These are phyloP conservation scores for Carassius gibelio DNA, from an alignment of 2,113 vertebrate genomes.

Conservation along the genomic window DNA sequence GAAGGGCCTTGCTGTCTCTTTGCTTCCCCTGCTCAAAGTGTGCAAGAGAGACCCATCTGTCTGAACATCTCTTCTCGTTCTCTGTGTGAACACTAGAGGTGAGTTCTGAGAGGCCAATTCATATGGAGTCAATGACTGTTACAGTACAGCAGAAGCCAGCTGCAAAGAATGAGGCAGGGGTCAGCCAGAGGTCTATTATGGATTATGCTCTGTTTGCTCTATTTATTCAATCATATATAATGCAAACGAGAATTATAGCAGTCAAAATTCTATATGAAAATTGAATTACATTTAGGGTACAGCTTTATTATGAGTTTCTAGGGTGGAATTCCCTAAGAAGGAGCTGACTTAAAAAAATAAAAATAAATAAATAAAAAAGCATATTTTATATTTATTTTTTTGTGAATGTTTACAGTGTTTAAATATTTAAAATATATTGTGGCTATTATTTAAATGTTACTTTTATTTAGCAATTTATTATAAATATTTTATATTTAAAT, in stretches of 20 bases:
- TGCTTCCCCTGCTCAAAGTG: background rate
- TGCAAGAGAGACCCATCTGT: background rate
- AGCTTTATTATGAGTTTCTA: too few relatives aligned
- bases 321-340: too few relatives aligned
- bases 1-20: background rate
- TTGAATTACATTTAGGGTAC: background rate
- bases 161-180: conserved; percentile 5
- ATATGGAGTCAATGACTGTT: conserved; percentile 4
- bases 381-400: too few relatives aligned
- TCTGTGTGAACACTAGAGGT: background rate
- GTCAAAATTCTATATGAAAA: background rate
- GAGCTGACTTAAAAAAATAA: too few relatives aligned
- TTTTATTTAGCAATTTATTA: too few relatives aligned
- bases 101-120: conserved; percentile 8
- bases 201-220: background rate
- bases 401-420: too few relatives aligned
- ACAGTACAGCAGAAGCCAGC: conserved; percentile 15
- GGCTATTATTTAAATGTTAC: too few relatives aligned
- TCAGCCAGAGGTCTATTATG: conserved; percentile 16
- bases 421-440: too few relatives aligned
- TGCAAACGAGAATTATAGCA: background rate
- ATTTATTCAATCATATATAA: background rate
- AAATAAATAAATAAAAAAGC: too few relatives aligned
- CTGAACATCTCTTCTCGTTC: background rate
- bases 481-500: too few relatives aligned